Evolutionary conservation across 1,140 invertebrate genomes (phyloP).

Genomic region (Nasonia giraulti): DNA sequence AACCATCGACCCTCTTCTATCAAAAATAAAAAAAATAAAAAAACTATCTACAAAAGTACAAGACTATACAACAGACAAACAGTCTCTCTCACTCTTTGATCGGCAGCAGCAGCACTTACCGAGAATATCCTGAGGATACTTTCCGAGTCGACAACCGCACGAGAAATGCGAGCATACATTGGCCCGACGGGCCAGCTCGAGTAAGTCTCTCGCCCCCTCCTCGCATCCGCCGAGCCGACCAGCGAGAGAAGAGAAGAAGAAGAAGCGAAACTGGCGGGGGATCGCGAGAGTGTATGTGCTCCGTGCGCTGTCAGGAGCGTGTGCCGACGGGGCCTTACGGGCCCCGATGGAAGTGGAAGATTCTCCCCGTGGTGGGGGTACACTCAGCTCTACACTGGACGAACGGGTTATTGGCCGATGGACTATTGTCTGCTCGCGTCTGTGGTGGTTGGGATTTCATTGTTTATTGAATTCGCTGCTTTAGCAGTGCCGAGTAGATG

Average conservation of each 20-base stretch:
- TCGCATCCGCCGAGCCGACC: not conserved
- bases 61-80: too few species aligned
- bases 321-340: not conserved
- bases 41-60: too few species aligned
- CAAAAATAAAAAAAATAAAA: too few species aligned
- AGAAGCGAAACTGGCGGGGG: slow-evolving; percentile 11
- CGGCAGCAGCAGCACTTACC: slow-evolving; percentile 62
- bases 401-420: not conserved
- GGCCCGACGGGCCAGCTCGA: slow-evolving; percentile 52
- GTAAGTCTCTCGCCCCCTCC: slow-evolving; percentile 15
- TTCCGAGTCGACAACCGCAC: slow-evolving; percentile 75
- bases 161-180: slow-evolving; percentile 73
- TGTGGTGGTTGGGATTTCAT: too few species aligned
- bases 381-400: not conserved
- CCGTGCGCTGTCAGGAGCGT: not conserved
- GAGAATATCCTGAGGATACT: slow-evolving; percentile 71
- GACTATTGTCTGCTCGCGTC: too few species aligned
- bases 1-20: too few species aligned
- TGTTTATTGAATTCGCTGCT: too few species aligned
- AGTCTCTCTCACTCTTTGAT: not conserved
- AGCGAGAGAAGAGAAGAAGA: slow-evolving; percentile 56
- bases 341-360: not conserved
- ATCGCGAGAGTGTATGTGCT: not conserved
- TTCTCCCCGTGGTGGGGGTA: not conserved
- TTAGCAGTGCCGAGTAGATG: too few species aligned